Evolutionary conservation across 2,113 vertebrate genomes (phyloP).

Genomic region (Lates calcarifer): DNA sequence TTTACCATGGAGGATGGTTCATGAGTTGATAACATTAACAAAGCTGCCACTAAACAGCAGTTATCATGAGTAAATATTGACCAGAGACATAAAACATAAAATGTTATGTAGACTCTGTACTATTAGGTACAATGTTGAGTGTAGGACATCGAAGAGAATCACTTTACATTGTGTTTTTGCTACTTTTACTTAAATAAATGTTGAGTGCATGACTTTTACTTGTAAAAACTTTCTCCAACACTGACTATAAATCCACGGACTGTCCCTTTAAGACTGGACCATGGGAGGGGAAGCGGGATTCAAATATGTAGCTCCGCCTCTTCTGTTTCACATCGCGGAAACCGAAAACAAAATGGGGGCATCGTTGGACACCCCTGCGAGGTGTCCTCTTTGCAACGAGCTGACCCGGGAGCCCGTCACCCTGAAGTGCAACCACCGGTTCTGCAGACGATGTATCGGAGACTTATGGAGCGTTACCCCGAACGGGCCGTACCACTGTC

Average conservation of each 20-base stretch:
- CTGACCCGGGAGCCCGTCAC: constrained; percentile 55
- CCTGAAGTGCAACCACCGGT: constrained; percentile 80
- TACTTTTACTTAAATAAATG: not conserved
- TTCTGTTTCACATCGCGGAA: not conserved
- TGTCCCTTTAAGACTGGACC: constrained; percentile 69
- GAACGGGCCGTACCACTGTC: constrained; percentile 81
- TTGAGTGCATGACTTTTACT: too few species aligned
- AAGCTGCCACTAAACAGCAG: too few species aligned
- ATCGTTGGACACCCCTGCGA: constrained; percentile 38
- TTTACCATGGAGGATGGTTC: too few species aligned
- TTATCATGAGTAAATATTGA: too few species aligned
- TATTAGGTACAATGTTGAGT: too few species aligned
- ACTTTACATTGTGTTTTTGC: too few species aligned
- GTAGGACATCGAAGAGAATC: too few species aligned
- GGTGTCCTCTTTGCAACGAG: constrained; percentile 75
- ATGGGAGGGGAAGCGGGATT: constrained; percentile 40
- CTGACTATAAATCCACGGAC: not conserved
- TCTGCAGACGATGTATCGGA: constrained; percentile 80
- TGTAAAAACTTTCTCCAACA: not conserved
- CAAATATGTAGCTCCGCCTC: constrained; percentile 72
- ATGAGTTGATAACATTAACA: too few species aligned
- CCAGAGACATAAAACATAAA: too few species aligned
- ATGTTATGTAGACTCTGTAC: too few species aligned
- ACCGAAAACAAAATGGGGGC: constrained; percentile 76
- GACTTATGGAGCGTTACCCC: constrained; percentile 80